A percentile compares a stretch with the other conserved stretches of the same genome.
Conservation (phyloP, 1,140 invertebrate species). For the Harpegnathos saltator region DNA sequence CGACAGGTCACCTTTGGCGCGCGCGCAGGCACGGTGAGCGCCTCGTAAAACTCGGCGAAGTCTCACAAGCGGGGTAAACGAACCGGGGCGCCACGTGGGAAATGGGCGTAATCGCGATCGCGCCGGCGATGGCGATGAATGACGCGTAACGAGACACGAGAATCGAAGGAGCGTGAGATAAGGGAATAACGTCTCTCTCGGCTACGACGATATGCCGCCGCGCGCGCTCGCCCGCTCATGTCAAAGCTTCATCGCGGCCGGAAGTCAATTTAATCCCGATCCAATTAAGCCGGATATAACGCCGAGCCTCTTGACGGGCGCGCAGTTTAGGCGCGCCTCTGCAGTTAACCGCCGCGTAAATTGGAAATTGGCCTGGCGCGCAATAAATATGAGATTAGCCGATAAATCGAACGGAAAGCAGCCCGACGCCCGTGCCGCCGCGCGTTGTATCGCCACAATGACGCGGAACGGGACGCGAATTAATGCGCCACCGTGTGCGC, state of each 20-base stretch:
- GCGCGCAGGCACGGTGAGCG: background rate
- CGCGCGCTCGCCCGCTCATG: constrained; percentile 1
- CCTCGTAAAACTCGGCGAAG: background rate
- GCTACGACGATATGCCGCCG: background rate
- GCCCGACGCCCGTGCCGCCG: constrained; percentile 32
- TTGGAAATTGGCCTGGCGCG: constrained; percentile 73
- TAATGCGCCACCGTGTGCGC: constrained; percentile 15
- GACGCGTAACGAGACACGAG: background rate
- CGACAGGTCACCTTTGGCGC: too few relatives aligned
- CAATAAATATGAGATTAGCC: constrained; percentile 77
- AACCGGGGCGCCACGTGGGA: background rate
- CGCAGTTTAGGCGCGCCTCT: constrained; percentile 61
- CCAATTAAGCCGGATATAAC: constrained; percentile 78
- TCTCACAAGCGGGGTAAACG: background rate
- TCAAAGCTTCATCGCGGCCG: constrained; percentile 70
- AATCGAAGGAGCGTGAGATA: background rate
- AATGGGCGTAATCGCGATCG: background rate
- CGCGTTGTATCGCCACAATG: constrained; percentile 59
- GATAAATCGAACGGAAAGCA: constrained; percentile 74
- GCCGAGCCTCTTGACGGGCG: constrained; percentile 63
- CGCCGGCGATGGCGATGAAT: background rate
- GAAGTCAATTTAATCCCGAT: constrained; percentile 79
- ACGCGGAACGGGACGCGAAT: constrained; percentile 24
- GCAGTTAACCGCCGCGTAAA: constrained; percentile 73
- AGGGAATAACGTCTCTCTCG: background rate